Base-by-base conservation (phyloP, 2,113 vertebrate species). In the Nothoprocta perdicaria region DNA sequence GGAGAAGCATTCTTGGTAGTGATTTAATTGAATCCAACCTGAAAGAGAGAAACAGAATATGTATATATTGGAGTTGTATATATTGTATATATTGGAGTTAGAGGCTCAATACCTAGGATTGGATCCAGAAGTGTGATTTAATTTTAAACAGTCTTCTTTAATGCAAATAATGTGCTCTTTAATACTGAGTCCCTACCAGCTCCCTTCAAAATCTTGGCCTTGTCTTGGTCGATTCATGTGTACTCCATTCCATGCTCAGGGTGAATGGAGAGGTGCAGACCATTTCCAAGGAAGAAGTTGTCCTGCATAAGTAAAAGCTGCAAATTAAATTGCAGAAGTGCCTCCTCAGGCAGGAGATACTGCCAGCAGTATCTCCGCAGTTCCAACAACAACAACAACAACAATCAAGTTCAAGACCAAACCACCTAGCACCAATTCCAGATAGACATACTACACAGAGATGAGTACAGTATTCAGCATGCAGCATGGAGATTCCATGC, bases 401-500 rank as follows among this genome's bases (percentile, higher is more conserved):
- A 55, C 80, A 62, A n/a, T 15, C 10, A 74, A 69, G 4, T 45
- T 89, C n/a, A 74, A 73, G 15, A 5, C 38, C 2, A 12, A 48
- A 81, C 50, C 29, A 40, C 4, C 9, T 82, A 14, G 29, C 3
- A 5, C 1, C 60, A 15, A 40, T 79, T 76, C 52, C 41, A 67
- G 26, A 45, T 10, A 65, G 33, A 45, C 11, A 79, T 53, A 69
- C 4, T 2, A 14, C 1, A 2, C 24, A 31, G 52, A 27, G 24
- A 53, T 26, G 0, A 0, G 8, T 38, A 53, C 3, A 3, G 0
- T 71, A 66, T 9, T 41, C 17, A 84, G 14, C 14, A 9, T 46
- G n/a, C 15, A n/a, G 24, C 17, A 35, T 15, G 17, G 29, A 33
- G n/a, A 24, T 16, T 33, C 7, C 67, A 48, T 7, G 35, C 23